A percentile compares a stretch with the other conserved stretches of the same genome.
These are phyloP conservation scores for Leptestheria dahalacensis DNA, from an alignment of 1,140 invertebrate species.

Conservation along the genomic window DNA sequence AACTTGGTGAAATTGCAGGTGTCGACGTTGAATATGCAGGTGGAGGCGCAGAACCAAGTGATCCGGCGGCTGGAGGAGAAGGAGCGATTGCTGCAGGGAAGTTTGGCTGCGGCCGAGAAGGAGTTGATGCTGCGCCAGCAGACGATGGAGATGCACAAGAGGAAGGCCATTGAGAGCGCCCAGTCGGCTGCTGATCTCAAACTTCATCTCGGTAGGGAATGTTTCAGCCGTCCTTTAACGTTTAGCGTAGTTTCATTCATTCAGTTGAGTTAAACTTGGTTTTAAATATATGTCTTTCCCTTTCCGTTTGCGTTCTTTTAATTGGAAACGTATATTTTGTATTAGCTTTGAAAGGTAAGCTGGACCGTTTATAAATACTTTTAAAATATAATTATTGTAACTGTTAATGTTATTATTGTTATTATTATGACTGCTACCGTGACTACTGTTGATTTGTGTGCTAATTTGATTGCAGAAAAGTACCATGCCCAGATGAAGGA, in stretches of 20 bases:
- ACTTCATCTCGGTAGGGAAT: conserved; percentile 81
- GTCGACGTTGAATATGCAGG: conserved; percentile 70
- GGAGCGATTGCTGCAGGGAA: conserved; percentile 82
- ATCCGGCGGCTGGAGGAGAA: conserved; percentile 93
- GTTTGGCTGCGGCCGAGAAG: conserved; percentile 83
- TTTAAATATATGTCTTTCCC: too few species aligned
- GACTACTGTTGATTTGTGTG: not conserved
- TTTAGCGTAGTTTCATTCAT: conserved; percentile 21
- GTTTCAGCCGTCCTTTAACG: conserved; percentile 26
- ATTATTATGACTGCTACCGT: not conserved
- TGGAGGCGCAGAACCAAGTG: conserved; percentile 89
- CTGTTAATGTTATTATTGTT: not conserved
- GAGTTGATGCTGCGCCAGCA: conserved; percentile 78
- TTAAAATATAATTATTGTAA: not conserved
- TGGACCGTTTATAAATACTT: too few species aligned
- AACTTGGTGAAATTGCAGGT: conserved; percentile 31
- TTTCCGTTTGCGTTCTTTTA: too few species aligned
- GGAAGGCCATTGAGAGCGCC: conserved; percentile 83
- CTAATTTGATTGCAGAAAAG: conserved; percentile 46
- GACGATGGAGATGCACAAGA: conserved; percentile 93
- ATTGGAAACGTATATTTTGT: too few species aligned
- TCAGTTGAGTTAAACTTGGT: conserved; percentile 10
- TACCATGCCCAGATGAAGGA: conserved; percentile 95
- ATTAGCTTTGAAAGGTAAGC: not conserved
- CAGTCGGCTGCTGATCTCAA: conserved; percentile 95